These are phyloP conservation scores for Acrobasis consociella DNA, from an alignment of 2,888 invertebrate species.

Conservation along the genomic window DNA sequence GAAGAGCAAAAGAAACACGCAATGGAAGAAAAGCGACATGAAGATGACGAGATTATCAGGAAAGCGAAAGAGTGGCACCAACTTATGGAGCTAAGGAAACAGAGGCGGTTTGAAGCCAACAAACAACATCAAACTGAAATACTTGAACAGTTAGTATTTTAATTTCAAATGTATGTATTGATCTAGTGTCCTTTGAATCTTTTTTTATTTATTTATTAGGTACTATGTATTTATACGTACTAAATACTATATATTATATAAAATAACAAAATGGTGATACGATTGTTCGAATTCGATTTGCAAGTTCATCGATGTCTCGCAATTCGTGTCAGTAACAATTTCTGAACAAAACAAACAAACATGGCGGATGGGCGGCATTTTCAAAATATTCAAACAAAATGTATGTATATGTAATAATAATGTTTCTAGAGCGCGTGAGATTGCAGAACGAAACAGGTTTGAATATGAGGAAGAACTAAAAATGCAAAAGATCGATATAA, in stretches of 20 bases:
- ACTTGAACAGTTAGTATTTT: constrained; percentile 59
- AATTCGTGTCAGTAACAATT: not conserved
- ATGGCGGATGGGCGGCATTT: constrained; percentile 9
- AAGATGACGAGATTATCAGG: constrained; percentile 57
- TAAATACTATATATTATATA: too few species aligned
- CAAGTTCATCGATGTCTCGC: too few species aligned
- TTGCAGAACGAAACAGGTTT: constrained; percentile 57
- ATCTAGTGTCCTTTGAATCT: too few species aligned
- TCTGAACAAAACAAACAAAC: not conserved
- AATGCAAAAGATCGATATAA: constrained; percentile 62
- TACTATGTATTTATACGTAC: too few species aligned
- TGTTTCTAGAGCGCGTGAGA: constrained; percentile 56
- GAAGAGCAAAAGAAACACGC: constrained; percentile 52
- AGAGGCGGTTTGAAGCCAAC: constrained; percentile 55
- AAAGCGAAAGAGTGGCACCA: constrained; percentile 66
- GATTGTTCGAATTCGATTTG: too few species aligned
- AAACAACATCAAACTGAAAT: constrained; percentile 67
- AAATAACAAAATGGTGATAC: too few species aligned
- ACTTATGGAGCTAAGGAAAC: constrained; percentile 44
- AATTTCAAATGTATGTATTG: not conserved
- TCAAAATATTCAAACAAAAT: not conserved
- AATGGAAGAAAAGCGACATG: constrained; percentile 49
- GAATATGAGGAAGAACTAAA: constrained; percentile 64
- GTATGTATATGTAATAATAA: not conserved
- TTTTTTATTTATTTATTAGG: too few species aligned